Conservation (phyloP, 2,888 invertebrate genomes). For the Dasysyrphus tricinctus region DNA sequence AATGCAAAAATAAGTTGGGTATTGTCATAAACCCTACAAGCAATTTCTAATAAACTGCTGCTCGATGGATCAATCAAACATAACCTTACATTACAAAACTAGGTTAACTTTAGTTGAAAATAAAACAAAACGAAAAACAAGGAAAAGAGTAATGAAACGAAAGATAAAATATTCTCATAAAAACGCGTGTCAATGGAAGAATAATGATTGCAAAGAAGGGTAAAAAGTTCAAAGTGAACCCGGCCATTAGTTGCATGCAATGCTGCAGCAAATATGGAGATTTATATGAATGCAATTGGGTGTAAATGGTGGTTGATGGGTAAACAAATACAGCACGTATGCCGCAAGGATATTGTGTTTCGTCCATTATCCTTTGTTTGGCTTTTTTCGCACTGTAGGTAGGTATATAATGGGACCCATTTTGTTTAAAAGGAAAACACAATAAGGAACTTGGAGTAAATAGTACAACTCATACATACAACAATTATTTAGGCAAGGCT, state of each 20-base stretch:
- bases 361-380: conserved; percentile 24
- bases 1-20: conserved; percentile 35
- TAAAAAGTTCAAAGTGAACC: conserved; percentile 56
- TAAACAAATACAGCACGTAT: conserved; percentile 15
- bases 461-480: neutral
- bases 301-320: conserved; percentile 16
- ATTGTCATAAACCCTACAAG: conserved; percentile 39
- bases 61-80: conserved; percentile 56
- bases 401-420: conserved; percentile 15
- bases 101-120: conserved; percentile 54
- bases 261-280: conserved; percentile 28
- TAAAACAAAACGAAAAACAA: conserved; percentile 3
- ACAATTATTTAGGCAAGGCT: neutral
- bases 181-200: conserved; percentile 54
- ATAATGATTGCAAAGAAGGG: conserved; percentile 25
- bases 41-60: conserved; percentile 38
- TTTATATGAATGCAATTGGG: conserved; percentile 16
- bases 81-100: conserved; percentile 54
- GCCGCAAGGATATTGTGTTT: conserved; percentile 34
- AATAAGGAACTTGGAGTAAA: conserved; percentile 5
- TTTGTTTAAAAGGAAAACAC: neutral
- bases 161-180: conserved; percentile 47
- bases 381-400: neutral
- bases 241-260: conserved; percentile 62
- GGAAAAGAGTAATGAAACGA: neutral